Percentiles rank a stretch among this genome's conserved stretches.
phyloP scores from a whole-genome alignment of 2,888 invertebrate genomes.

The Venusia cambrica region DNA sequence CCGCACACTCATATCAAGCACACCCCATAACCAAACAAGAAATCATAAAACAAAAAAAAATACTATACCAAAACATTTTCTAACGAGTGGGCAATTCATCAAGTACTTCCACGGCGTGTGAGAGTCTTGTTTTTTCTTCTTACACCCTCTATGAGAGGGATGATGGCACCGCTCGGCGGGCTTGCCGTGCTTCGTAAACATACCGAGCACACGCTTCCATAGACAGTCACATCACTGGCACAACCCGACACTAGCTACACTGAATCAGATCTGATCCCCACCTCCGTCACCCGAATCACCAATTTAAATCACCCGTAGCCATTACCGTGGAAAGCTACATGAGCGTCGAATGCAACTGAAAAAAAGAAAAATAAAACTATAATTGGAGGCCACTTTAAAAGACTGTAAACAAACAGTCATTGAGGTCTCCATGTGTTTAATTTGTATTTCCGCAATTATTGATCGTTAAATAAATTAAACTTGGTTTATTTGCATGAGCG shows the following conservation, averaged over 20 bases:
- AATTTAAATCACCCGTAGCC: slow-evolving; percentile 68
- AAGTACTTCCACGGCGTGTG: slow-evolving; percentile 81
- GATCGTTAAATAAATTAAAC: too few species aligned
- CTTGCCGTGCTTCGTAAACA: slow-evolving; percentile 77
- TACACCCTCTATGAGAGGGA: slow-evolving; percentile 68
- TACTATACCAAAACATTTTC: slow-evolving; percentile 81
- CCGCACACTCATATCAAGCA: too few species aligned
- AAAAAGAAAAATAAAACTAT: slow-evolving; percentile 74
- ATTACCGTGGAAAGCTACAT: slow-evolving; percentile 65
- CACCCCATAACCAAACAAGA: slow-evolving; percentile 4
- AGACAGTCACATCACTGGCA: slow-evolving; percentile 74
- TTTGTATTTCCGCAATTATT: too few species aligned
- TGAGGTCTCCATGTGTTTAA: too few species aligned
- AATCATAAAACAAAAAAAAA: slow-evolving; percentile 35
- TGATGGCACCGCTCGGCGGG: slow-evolving; percentile 74
- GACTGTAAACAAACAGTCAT: too few species aligned
- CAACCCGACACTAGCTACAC: slow-evolving; percentile 52
- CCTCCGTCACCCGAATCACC: slow-evolving; percentile 59
- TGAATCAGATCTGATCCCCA: slow-evolving; percentile 48
- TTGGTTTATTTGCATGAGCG: too few species aligned
- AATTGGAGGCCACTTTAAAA: slow-evolving; percentile 43
- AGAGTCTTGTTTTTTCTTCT: slow-evolving; percentile 76
- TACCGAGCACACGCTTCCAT: slow-evolving; percentile 73
- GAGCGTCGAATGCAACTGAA: slow-evolving; percentile 70
- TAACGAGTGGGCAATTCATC: slow-evolving; percentile 82